Base-by-base conservation (phyloP, 2,888 invertebrate genomes). In the Autographa gamma region DNA sequence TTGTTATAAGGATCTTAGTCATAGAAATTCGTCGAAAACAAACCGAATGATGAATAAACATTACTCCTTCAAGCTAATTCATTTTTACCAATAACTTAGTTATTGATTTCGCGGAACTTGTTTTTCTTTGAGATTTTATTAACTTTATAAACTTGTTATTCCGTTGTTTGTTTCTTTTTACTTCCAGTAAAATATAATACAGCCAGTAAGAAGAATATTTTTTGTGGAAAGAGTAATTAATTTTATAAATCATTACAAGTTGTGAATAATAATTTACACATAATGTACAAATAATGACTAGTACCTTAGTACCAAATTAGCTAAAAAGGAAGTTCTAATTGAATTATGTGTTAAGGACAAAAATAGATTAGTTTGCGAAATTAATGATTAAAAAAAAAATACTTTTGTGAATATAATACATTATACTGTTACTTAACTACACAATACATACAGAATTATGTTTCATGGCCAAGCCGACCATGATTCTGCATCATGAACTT, bases 11-110 rank as follows among this genome's bases (percentile, higher is more conserved):
- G 0, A 61, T 79, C 66, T 79, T 48, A 75, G 76, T 77, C 77
- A 79, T 16, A 0, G 9, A 18, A 59, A 56, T 79, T 72, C 79
- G 43, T 61, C 8, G 79, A 34, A 75, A 77, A 61, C 59, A 52
- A 66, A 71, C 56, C 67, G 41, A 65, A 68, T 78, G 77, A 77
- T 66, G 66, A 74, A 77, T 54, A 13, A n/a, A 4, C 11, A 58
- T 61, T 74, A 41, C 48, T 38, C 56, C n/a, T 13, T 60, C 18
- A 41, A 64, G 58, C 62, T 60, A 65, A 78, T 74, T 60, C 32
- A 16, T 43, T 67, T 60, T 58, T 56, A 19, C 71, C 31, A 58
- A 59, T 60, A 31, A 63, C 19, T 25, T 59, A 38, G 3, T 59
- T 68, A 77, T 13, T 48, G 8, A 32, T 41, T 68, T 76, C 48